Base-by-base conservation (phyloP, 2,888 invertebrate genomes). In the Torymus auratus region DNA sequence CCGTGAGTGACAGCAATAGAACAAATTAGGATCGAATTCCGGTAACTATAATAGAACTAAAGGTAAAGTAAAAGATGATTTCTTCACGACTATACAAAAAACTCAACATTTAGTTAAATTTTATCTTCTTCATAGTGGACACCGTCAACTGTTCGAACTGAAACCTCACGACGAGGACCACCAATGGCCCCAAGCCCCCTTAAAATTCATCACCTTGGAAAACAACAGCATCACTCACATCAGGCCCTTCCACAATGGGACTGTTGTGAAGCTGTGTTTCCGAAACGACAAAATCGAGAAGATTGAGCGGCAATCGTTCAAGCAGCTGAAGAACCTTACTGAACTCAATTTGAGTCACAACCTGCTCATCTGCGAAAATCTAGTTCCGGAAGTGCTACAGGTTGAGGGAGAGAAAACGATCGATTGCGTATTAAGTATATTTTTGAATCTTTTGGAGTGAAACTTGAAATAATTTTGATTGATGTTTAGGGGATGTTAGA, bases 341-440 rank as follows among this genome's bases (percentile, higher is more conserved):
- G 92, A 92, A 2, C 87, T 97, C 65, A 94, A 96, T 88, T 90
- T 97, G 82, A 95, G 95, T 78, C 89, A 94, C 81, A 96, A 96
- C 85, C 91, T 93, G 64, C 90, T 96, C 23, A 93, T 93, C 0
- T 90, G 93, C 0, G 93, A 93, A 0, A 91, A 90, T 0, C 88
- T 96, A 2, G 91, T 90, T 81, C 95, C 95, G 0, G 92, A 94
- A 76, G 93, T 94, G 12, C 96, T 96, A 87, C 93, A 94, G 92
- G 96, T 95, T 95, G 91, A 89, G 73, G 23, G 50, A 68, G n/a
- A 3, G 41, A 70, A 50, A 41, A 41, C 41, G 41, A 41, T 41
- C 41, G 41, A 41, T 41, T 7, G 41, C 7, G 41, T 41, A 10
- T 41, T n/a, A n/a, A n/a, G n/a, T n/a, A n/a, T n/a, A n/a, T n/a